A percentile compares a stretch with the other conserved stretches of the same genome.
These are phyloP conservation scores for Pemphredon lugubris DNA, from an alignment of 2,888 invertebrate genomes.

Conservation along the genomic window DNA sequence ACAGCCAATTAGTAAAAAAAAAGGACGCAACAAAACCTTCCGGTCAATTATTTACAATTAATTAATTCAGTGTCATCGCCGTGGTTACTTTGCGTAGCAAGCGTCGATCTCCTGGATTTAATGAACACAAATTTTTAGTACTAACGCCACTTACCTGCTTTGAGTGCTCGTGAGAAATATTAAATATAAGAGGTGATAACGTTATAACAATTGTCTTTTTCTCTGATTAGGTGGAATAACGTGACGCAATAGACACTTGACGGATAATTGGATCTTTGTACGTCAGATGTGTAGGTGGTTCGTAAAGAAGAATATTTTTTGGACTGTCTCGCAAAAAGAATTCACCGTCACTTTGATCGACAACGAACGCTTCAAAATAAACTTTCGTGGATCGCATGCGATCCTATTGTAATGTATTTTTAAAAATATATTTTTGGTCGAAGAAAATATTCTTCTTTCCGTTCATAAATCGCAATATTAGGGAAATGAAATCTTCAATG, in stretches of 20 bases:
- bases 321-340: not conserved
- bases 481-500: not conserved
- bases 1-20: conserved; percentile 75
- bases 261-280: too few relatives aligned
- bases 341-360: too few relatives aligned
- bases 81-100: conserved; percentile 49
- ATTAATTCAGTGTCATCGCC: conserved; percentile 42
- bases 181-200: not conserved
- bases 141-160: conserved; percentile 61
- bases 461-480: not conserved
- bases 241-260: too few relatives aligned
- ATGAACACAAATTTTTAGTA: conserved; percentile 50
- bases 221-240: not conserved
- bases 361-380: too few relatives aligned
- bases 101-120: conserved; percentile 44
- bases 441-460: conserved; percentile 24
- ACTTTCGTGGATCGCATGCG: too few relatives aligned
- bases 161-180: conserved; percentile 13
- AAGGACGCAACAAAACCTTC: conserved; percentile 62
- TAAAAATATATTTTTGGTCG: not conserved
- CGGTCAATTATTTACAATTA: conserved; percentile 61
- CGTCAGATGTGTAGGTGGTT: too few relatives aligned
- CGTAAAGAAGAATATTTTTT: not conserved
- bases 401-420: not conserved
- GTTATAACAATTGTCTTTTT: not conserved